Conservation (phyloP, 64 coral and sea anemone genomes). For the Dendrophyllia cribrosa region DNA sequence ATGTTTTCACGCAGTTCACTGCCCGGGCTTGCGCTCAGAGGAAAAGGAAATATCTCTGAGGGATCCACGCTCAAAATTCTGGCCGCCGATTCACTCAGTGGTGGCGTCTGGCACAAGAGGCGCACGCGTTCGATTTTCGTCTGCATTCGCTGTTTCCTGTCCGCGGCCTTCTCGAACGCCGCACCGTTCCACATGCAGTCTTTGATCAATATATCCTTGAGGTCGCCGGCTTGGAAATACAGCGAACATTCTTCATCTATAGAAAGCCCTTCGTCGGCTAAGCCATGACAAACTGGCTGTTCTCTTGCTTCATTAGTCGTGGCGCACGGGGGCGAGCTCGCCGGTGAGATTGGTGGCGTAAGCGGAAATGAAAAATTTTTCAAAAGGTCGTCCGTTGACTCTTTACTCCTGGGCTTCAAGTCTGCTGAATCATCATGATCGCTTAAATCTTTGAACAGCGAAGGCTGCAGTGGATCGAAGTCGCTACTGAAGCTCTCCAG, state of each 20-base stretch:
- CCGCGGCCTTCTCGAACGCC: conserved; percentile 71
- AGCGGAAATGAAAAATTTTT: conserved; percentile 82
- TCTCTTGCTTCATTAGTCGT: conserved; percentile 61
- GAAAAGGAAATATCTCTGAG: conserved; percentile 91
- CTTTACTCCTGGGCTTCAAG: conserved; percentile 70
- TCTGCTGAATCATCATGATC: conserved; percentile 66
- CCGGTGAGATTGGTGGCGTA: conserved; percentile 90
- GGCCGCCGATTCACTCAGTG: conserved; percentile 77
- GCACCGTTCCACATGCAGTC: conserved; percentile 97
- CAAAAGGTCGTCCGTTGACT: conserved; percentile 68
- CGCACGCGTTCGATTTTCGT: conserved; percentile 72
- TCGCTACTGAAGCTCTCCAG: conserved; percentile 67
- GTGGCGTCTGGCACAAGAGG: conserved; percentile 83
- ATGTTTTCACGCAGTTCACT: conserved; percentile 56
- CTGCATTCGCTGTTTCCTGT: conserved; percentile 45
- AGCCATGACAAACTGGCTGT: conserved; percentile 84
- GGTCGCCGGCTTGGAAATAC: conserved; percentile 87
- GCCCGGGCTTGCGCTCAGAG: conserved; percentile 68
- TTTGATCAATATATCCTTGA: conserved; percentile 96
- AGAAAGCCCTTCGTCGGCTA: conserved; percentile 77
- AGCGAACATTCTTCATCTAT: conserved; percentile 82
- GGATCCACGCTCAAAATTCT: conserved; percentile 92
- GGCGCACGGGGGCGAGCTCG: conserved; percentile 72
- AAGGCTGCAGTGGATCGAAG: conserved; percentile 85
- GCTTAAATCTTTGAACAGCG: conserved; percentile 85